Evolutionary conservation across 2,888 invertebrate genomes (phyloP).

Genomic region (Parochlus steinenii): DNA sequence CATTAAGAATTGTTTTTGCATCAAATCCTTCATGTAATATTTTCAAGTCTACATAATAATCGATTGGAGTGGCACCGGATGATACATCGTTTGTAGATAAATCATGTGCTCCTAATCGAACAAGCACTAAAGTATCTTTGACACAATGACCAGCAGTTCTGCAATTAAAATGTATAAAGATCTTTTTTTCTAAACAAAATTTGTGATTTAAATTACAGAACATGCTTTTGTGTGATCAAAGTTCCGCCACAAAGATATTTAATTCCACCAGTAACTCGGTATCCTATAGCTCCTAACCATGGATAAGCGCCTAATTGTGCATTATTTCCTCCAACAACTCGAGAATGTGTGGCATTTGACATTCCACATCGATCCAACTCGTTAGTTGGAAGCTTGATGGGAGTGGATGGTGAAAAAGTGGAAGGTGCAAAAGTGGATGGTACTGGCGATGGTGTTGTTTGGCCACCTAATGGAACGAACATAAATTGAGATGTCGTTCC

Average conservation of each 20-base stretch:
- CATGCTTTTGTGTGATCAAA: constrained; percentile 44
- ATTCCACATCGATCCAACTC: constrained; percentile 32
- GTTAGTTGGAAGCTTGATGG: constrained; percentile 11
- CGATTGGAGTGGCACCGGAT: constrained; percentile 46
- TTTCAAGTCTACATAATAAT: constrained; percentile 40
- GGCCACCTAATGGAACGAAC: no score
- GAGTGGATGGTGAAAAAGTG: neutral
- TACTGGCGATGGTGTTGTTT: neutral
- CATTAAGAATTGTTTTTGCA: constrained; percentile 44
- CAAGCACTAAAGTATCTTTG: constrained; percentile 18
- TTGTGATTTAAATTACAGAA: constrained; percentile 45
- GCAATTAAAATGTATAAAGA: neutral
- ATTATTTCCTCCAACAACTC: constrained; percentile 35
- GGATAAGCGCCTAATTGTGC: constrained; percentile 36
- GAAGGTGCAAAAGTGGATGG: constrained; percentile 1
- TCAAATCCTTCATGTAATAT: constrained; percentile 53
- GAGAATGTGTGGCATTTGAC: constrained; percentile 28
- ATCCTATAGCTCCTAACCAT: constrained; percentile 67
- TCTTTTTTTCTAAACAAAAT: neutral
- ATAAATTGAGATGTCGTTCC: no score
- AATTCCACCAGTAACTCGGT: constrained; percentile 36
- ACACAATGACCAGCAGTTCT: constrained; percentile 6
- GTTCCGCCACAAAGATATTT: constrained; percentile 65
- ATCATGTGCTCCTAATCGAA: constrained; percentile 64
- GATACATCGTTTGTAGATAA: constrained; percentile 38